phyloP scores from a whole-genome alignment of 1,140 invertebrate species.

The Papilio polyxenes region DNA sequence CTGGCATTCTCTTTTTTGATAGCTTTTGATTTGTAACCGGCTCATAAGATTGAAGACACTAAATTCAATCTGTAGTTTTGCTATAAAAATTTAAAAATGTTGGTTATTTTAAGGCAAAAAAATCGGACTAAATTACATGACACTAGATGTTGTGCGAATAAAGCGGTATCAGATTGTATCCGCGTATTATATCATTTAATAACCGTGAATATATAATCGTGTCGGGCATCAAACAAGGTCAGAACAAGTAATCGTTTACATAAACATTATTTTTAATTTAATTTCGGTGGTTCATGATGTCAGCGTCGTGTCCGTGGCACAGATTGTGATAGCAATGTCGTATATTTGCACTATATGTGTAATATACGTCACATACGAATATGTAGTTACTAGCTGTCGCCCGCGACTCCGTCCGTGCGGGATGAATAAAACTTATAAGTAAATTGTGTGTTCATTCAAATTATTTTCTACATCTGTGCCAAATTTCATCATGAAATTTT shows the following conservation, averaged over 20 bases:
- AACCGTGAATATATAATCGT: not conserved
- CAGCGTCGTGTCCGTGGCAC: not conserved
- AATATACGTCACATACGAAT: not conserved
- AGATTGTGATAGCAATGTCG: conserved; percentile 1
- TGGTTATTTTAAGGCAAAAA: not conserved
- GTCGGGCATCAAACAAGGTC: not conserved
- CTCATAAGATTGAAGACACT: not conserved
- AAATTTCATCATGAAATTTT: no score
- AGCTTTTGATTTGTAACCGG: not conserved
- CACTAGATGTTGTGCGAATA: not conserved
- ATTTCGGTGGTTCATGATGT: not conserved
- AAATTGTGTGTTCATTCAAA: no score
- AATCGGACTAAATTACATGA: not conserved
- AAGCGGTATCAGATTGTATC: not conserved
- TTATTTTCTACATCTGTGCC: no score
- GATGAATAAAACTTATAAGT: no score
- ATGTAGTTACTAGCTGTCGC: not conserved
- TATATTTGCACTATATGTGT: not conserved
- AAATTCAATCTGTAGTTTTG: not conserved
- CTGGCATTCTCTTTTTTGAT: not conserved
- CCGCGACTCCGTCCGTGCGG: no score
- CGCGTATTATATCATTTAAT: not conserved
- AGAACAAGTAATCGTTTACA: not conserved
- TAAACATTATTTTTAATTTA: conserved; percentile 13
- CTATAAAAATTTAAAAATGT: not conserved